Evolutionary conservation across 1,140 invertebrate genomes (phyloP), one percentile per base, ranked within the genome.

Genomic region (Leptonema lineaticorne): DNA sequence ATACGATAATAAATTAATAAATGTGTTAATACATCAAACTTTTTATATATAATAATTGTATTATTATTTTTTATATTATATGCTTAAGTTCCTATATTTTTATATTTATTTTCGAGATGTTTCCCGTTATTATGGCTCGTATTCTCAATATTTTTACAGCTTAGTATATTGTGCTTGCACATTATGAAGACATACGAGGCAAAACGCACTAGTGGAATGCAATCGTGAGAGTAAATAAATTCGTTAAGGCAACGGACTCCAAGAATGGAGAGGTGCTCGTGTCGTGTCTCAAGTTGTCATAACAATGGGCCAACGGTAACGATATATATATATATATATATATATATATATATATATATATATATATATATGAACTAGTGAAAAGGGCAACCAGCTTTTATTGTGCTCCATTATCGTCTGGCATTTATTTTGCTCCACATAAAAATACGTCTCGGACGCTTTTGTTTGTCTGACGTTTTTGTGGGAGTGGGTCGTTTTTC

Each of bases 341-440:
- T n/a, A n/a, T n/a, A n/a, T n/a, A n/a, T n/a, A n/a, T n/a, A n/a
- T n/a, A n/a, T n/a, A n/a, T n/a, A n/a, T n/a, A n/a, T n/a, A n/a
- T n/a, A n/a, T n/a, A n/a, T n/a, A n/a, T n/a, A n/a, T 66, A 66
- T 57, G 63, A 66, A 66, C 63, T 66, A 28, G 63, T 29, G 48
- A 66, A 66, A n/a, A 66, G 63, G 48, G 53, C 63, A 66, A 28
- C 53, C 63, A 57, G 50, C n/a, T 66, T 66, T 66, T 66, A 66
- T 66, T 66, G 63, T 33, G 59, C 48, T 22, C 53, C 50, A 66
- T 57, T 64, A 64, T 56, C 63, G 28, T n/a, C 46, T 66, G 48
- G 63, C 50, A 56, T 56, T 66, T 66, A 28, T 66, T 53, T 66
- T 66, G 27, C 37, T 57, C 33, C 8, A 41, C 24, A 46, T 45